These are phyloP conservation scores for Pedionomus torquatus DNA, from an alignment of 2,113 vertebrate genomes.

Conservation along the genomic window DNA sequence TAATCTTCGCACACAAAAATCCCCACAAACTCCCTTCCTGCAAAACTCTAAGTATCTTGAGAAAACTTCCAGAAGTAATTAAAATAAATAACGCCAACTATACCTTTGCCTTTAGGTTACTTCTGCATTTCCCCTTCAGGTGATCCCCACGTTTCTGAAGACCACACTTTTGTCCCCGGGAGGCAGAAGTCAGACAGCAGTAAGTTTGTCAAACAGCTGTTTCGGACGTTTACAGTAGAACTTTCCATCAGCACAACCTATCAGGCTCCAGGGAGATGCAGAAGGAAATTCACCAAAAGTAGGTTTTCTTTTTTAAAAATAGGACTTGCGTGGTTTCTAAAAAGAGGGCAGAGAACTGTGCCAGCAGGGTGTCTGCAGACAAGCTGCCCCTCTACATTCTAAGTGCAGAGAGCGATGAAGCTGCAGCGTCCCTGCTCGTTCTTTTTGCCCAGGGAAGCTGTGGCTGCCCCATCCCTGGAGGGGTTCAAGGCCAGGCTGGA, in stretches of 20 bases:
- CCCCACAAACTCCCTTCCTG: background rate
- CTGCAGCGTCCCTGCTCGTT: background rate
- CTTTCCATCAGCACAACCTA: background rate
- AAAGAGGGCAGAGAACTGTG: background rate
- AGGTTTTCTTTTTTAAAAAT: constrained; percentile 13
- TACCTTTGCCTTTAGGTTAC: background rate
- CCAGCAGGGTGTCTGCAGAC: background rate
- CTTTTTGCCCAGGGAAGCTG: too few relatives aligned
- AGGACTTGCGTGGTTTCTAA: background rate
- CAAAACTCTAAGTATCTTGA: background rate
- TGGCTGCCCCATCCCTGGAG: too few relatives aligned
- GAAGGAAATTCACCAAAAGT: background rate
- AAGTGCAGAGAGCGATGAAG: background rate
- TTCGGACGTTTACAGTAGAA: background rate
- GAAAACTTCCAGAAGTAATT: background rate
- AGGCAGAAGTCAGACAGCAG: background rate
- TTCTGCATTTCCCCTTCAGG: background rate
- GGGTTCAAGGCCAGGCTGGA: too few relatives aligned
- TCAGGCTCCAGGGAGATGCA: background rate
- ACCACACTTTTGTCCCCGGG: background rate
- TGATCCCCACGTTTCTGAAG: background rate
- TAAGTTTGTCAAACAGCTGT: background rate
- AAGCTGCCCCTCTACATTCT: background rate
- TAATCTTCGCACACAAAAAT: background rate
- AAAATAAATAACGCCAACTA: background rate